These are phyloP conservation scores for Sycophila sp. DNA, from an alignment of 1,140 invertebrate genomes.

Conservation along the genomic window DNA sequence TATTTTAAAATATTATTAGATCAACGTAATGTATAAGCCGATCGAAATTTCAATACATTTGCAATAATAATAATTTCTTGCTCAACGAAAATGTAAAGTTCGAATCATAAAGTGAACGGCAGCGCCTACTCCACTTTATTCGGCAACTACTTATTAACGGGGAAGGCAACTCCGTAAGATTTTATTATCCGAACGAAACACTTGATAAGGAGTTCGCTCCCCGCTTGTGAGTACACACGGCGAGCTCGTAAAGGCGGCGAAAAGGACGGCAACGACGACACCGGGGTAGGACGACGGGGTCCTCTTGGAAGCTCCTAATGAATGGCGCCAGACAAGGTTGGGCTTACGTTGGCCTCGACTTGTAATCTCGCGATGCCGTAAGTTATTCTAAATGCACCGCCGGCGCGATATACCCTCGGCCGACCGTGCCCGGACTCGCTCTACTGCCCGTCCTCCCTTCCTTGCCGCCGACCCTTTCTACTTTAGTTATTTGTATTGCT, in stretches of 20 bases:
- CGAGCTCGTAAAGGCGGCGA: not conserved
- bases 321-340: conserved; percentile 58
- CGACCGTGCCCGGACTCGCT: not conserved
- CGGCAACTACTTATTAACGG: too few relatives aligned
- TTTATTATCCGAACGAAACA: too few relatives aligned
- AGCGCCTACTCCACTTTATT: too few relatives aligned
- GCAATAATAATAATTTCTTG: too few relatives aligned
- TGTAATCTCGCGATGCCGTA: conserved; percentile 65
- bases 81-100: too few relatives aligned
- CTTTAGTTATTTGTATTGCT: conserved; percentile 18
- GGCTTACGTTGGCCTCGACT: conserved; percentile 60
- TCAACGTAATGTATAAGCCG: too few relatives aligned
- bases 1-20: too few relatives aligned
- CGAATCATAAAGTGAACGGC: too few relatives aligned
- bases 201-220: too few relatives aligned
- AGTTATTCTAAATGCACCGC: conserved; percentile 67
- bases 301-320: conserved; percentile 63
- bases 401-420: conserved; percentile 53
- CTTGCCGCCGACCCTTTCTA: conserved; percentile 5
- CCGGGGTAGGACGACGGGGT: too few relatives aligned
- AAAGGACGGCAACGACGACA: conserved; percentile 40
- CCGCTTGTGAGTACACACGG: not conserved
- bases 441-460: conserved; percentile 7
- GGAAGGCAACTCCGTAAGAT: too few relatives aligned
- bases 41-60: too few relatives aligned